phyloP scores from a whole-genome alignment of 2,113 vertebrate species.

The Ardeotis arabs region DNA sequence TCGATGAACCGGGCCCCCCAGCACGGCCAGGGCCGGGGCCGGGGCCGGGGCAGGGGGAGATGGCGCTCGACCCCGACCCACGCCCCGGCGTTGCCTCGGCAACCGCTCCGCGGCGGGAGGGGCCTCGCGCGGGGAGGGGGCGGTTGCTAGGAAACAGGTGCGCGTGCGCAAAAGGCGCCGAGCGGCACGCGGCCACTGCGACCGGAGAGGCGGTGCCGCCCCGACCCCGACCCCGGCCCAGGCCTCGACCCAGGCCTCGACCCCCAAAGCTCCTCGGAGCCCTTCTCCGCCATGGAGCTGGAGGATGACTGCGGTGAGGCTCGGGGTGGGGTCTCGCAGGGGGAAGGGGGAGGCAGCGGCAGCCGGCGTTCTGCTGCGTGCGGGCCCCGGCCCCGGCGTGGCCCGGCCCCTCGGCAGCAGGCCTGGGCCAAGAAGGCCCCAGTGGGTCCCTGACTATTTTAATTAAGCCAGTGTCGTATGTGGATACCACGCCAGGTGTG shows the following conservation, averaged over 20 bases:
- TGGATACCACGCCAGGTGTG: rapidly evolving
- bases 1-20: rapidly evolving
- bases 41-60: neutral
- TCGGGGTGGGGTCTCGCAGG: neutral
- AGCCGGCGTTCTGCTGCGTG: neutral
- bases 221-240: rapidly evolving
- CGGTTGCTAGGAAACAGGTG: neutral
- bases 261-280: rapidly evolving
- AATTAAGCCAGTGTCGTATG: rapidly evolving
- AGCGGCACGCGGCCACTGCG: rapidly evolving
- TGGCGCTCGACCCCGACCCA: rapidly evolving
- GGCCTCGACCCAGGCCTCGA: too few relatives aligned
- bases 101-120: neutral
- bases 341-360: too few relatives aligned
- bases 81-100: neutral
- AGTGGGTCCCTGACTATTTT: rapidly evolving
- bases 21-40: too few relatives aligned
- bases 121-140: too few relatives aligned
- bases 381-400: neutral
- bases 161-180: neutral
- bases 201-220: rapidly evolving
- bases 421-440: neutral
- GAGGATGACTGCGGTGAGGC: constrained; percentile 9
- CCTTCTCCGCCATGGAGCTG: neutral
- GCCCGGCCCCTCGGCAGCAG: too few relatives aligned